Evolutionary conservation across 1,140 invertebrate species (phyloP).

Genomic region (Lethocerus indicus): DNA sequence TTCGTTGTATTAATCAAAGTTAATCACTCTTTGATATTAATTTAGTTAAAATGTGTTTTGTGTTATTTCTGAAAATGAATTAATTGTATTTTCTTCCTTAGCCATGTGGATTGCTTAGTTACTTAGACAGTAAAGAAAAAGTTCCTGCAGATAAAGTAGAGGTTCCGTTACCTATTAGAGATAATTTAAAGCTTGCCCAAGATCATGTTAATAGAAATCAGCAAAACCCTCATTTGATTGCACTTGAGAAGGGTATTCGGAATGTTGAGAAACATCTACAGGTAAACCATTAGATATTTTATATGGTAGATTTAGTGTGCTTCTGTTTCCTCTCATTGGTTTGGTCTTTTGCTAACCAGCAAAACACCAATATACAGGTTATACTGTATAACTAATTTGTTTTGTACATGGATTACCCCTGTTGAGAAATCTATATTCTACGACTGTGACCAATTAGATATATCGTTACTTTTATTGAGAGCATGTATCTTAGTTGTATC

Average conservation of each 20-base stretch:
- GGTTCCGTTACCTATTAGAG: slow-evolving; percentile 65
- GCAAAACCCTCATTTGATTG: slow-evolving; percentile 46
- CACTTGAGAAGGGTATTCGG: slow-evolving; percentile 50
- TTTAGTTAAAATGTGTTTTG: neutral
- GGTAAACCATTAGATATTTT: too few species aligned
- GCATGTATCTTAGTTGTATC: too few species aligned
- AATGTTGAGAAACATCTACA: slow-evolving; percentile 66
- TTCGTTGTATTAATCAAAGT: neutral
- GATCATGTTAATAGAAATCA: slow-evolving; percentile 50
- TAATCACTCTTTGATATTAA: neutral
- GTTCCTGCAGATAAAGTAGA: slow-evolving; percentile 61
- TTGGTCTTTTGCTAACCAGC: too few species aligned
- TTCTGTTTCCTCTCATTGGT: too few species aligned
- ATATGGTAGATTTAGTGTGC: too few species aligned
- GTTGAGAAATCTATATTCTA: too few species aligned
- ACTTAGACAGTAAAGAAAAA: slow-evolving; percentile 72
- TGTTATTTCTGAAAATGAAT: slow-evolving; percentile 2
- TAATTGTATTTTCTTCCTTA: slow-evolving; percentile 24
- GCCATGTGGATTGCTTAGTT: slow-evolving; percentile 77
- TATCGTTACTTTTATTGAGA: too few species aligned
- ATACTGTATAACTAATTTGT: too few species aligned
- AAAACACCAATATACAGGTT: too few species aligned
- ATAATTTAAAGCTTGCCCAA: slow-evolving; percentile 89
- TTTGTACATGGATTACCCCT: too few species aligned
- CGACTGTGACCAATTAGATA: too few species aligned